Evolutionary conservation across 2,888 invertebrate species (phyloP), one percentile per base, ranked within the genome.

Genomic region (Limnephilus marmoratus): DNA sequence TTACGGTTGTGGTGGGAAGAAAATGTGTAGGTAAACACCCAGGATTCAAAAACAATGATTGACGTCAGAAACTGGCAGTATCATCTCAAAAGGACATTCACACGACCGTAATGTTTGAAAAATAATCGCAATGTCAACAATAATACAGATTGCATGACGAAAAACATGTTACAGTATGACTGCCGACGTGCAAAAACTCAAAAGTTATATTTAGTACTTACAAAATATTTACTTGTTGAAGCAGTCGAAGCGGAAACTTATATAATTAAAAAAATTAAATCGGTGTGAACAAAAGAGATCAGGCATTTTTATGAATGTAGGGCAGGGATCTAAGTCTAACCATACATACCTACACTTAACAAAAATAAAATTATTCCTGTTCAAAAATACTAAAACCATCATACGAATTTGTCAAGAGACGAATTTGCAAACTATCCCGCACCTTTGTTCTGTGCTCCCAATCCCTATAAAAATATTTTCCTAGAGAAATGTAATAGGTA

Each of bases 21-120:
- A 68, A 68, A 68, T 18, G n/a, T n/a, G n/a, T 24, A 68, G 24
- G 4, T 68, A 68, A 68, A 24, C 9, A 68, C 7, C 24, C n/a
- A 68, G 7, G n/a, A 9, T 24, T 68, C 24, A 68, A 24, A 68
- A 68, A 83, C 34, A 83, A 83, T 41, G 37, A 18, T 24, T 83
- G 83, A 83, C 83, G 83, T 31, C 37, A 83, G 37, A 83, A 83
- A 37, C 83, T 37, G 83, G 83, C 37, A 83, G 37, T 37, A 24
- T 37, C 24, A 37, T 83, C 37, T 83, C 31, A 83, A 83, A 83
- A 83, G 83, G 37, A 34, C 41, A 83, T 83, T 83, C 34, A 83
- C 83, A 24, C 24, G 34, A n/a, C 34, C 34, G 2, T 83, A 37
- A 83, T 37, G 7, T 83, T 37, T 24, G 3, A 37, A 83, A 24